Conservation (phyloP, 2,888 invertebrate species). For the Harpalus rufipes region DNA sequence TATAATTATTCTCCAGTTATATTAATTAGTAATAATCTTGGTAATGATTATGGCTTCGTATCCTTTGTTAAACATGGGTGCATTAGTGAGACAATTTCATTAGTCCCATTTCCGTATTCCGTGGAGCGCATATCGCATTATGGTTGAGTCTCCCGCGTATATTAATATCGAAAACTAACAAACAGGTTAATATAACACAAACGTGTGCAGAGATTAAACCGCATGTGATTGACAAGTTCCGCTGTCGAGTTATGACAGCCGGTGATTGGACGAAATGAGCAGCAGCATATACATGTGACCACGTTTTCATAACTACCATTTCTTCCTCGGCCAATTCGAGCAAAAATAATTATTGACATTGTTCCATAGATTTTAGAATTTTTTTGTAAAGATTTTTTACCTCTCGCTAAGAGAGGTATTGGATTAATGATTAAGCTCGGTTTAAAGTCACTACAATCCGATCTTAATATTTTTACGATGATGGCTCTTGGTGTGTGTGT, state of each 20-base stretch:
- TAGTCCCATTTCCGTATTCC: conserved; percentile 8
- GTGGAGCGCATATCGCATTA: neutral
- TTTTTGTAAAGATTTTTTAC: too few relatives aligned
- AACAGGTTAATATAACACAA: conserved; percentile 61
- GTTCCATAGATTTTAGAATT: too few relatives aligned
- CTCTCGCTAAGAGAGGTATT: too few relatives aligned
- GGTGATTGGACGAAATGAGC: conserved; percentile 62
- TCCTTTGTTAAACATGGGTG: neutral
- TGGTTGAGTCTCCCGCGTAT: conserved; percentile 26
- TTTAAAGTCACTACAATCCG: too few relatives aligned
- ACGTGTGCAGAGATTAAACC: conserved; percentile 63
- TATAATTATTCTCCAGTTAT: too few relatives aligned
- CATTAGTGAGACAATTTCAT: conserved; percentile 1
- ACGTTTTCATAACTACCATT: neutral
- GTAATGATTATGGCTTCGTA: too few relatives aligned
- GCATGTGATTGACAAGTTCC: conserved; percentile 67
- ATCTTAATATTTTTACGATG: too few relatives aligned
- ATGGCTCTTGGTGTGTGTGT: too few relatives aligned
- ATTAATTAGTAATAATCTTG: too few relatives aligned
- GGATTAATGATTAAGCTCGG: too few relatives aligned
- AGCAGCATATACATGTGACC: conserved; percentile 22
- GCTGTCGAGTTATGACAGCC: conserved; percentile 63
- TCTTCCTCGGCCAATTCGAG: neutral
- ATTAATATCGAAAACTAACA: conserved; percentile 65
- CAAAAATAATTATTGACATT: too few relatives aligned